A percentile compares a stretch with the other conserved stretches of the same genome.
Conservation (phyloP, 1,140 invertebrate genomes). For the Aporrectodea caliginosa region DNA sequence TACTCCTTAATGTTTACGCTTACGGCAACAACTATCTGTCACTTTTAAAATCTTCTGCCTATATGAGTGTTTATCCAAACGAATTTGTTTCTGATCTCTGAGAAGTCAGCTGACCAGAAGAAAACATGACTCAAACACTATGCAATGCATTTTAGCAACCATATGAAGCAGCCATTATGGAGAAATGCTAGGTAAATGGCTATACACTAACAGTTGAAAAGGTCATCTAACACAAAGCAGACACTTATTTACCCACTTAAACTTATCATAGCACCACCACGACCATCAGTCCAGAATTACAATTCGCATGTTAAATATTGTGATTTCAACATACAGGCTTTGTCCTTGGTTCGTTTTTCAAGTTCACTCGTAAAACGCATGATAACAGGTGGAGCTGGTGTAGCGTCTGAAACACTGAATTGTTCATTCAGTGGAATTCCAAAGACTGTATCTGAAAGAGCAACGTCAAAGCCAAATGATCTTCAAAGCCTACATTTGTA, state of each 20-base stretch:
- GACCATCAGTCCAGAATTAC: not conserved
- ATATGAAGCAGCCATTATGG: not conserved
- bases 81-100: too few species aligned
- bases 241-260: not conserved
- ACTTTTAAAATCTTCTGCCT: too few species aligned
- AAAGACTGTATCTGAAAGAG: not conserved
- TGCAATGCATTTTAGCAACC: too few species aligned
- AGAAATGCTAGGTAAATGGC: not conserved
- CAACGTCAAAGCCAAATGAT: too few species aligned
- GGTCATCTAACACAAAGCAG: not conserved
- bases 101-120: too few species aligned
- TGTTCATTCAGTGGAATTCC: not conserved
- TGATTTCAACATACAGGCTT: not conserved
- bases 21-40: too few species aligned
- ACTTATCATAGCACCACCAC: not conserved
- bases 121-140: too few species aligned
- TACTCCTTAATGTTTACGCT: too few species aligned
- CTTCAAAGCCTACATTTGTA: too few species aligned
- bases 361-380: not conserved
- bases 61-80: too few species aligned
- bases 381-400: not conserved
- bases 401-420: not conserved
- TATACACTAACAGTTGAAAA: not conserved
- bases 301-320: not conserved
- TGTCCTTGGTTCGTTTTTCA: not conserved